These are phyloP conservation scores for Nycticebus coucang DNA, from an alignment of 2,113 vertebrate genomes.

Conservation along the genomic window DNA sequence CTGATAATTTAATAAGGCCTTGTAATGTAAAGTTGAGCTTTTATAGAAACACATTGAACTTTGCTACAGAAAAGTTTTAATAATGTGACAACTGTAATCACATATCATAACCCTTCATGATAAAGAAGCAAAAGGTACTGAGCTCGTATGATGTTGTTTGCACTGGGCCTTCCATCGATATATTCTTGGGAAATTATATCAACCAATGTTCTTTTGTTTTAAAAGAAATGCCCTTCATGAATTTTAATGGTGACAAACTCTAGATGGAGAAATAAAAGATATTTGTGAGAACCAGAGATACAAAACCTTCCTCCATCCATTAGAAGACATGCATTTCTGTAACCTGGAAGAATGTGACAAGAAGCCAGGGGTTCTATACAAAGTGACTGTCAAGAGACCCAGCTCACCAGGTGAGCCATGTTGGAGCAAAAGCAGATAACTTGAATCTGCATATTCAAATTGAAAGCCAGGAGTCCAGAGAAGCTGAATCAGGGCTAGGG, in stretches of 20 bases:
- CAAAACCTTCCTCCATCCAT: background rate
- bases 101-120: background rate
- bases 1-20: background rate
- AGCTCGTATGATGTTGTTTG: background rate
- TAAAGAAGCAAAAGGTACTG: background rate
- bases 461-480: background rate
- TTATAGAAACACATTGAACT: background rate
- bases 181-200: background rate
- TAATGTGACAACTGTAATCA: background rate
- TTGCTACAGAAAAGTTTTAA: background rate
- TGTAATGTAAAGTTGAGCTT: background rate
- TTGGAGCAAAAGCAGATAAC: background rate
- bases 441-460: background rate
- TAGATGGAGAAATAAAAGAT: background rate
- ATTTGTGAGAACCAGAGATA: background rate
- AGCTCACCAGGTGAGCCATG: background rate
- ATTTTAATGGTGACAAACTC: conserved; percentile 37
- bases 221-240: background rate
- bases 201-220: conserved; percentile 15
- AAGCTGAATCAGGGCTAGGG: background rate
- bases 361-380: background rate
- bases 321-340: background rate
- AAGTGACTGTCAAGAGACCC: background rate
- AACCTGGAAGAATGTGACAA: background rate
- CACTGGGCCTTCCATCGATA: background rate